Evolutionary conservation across 23 tunicate species (phyloP).

Genomic region (Ciona savignyi): DNA sequence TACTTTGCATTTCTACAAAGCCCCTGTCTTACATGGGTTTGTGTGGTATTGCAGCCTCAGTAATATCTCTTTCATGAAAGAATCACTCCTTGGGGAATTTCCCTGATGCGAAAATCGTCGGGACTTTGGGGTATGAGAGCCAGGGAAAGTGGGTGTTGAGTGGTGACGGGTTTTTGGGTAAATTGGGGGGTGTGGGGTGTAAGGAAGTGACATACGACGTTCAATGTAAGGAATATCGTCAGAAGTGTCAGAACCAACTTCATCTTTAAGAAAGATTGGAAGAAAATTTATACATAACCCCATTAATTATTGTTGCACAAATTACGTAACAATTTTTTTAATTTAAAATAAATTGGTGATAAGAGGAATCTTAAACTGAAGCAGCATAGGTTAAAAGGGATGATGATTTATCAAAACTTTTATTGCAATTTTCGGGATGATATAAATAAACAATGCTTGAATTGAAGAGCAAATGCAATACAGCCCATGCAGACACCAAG

Average conservation of each 20-base stretch:
- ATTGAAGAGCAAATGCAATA: too few species aligned
- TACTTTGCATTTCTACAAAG: not conserved
- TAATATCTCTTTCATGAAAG: constrained; percentile 5
- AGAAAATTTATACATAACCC: too few species aligned
- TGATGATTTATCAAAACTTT: too few species aligned
- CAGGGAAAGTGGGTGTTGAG: constrained; percentile 24
- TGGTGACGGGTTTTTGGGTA: constrained; percentile 13
- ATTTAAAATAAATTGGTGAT: too few species aligned
- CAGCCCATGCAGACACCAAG: not conserved
- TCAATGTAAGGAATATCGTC: not conserved
- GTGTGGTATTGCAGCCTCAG: constrained; percentile 19
- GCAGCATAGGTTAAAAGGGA: too few species aligned
- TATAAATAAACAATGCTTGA: not conserved
- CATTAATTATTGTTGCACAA: too few species aligned
- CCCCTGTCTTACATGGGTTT: not conserved
- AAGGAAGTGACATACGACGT: constrained; percentile 12
- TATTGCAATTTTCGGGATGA: not conserved
- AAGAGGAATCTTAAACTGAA: too few species aligned
- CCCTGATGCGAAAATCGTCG: not conserved
- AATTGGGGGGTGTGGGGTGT: constrained; percentile 9
- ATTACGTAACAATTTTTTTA: too few species aligned
- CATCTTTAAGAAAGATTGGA: too few species aligned
- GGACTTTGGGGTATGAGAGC: not conserved
- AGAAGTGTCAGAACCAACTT: not conserved
- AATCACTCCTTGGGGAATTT: not conserved